Percentiles rank a stretch among this genome's conserved stretches.
phyloP scores from a whole-genome alignment of 1,140 invertebrate species.

The Leptopilina clavipes region DNA sequence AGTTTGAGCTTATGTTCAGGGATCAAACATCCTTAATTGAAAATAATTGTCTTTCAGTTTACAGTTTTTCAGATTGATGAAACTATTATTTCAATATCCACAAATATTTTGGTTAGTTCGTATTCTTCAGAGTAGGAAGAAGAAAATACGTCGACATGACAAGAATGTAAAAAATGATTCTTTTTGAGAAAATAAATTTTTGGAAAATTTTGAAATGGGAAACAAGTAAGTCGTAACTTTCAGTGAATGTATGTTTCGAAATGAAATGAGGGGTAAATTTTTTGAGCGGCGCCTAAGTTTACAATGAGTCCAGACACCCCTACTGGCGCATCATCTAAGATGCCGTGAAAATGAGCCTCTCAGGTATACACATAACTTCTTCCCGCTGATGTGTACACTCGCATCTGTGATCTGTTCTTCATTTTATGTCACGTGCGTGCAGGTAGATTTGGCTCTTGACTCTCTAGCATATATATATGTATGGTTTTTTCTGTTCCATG shows the following conservation, averaged over 20 bases:
- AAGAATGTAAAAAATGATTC: not conserved
- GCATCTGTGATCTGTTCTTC: slow-evolving; percentile 9
- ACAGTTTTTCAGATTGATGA: no score
- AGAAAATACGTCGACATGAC: no score
- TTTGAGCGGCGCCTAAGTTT: slow-evolving; percentile 60
- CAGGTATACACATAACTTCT: slow-evolving; percentile 60
- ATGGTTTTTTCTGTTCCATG: slow-evolving; percentile 15
- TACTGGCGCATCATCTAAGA: slow-evolving; percentile 44
- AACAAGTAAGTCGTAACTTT: slow-evolving; percentile 41
- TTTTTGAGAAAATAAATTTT: not conserved
- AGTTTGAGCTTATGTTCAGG: no score
- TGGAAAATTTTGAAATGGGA: slow-evolving; percentile 33
- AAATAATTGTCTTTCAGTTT: no score
- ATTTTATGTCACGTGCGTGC: slow-evolving; percentile 22
- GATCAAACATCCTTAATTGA: no score
- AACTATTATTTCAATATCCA: no score
- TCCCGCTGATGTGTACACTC: slow-evolving; percentile 35
- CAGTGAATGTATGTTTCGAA: slow-evolving; percentile 8
- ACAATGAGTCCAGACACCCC: slow-evolving; percentile 61
- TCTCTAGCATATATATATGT: not conserved
- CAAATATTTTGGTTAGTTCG: no score
- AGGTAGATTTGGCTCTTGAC: slow-evolving; percentile 1
- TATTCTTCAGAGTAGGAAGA: no score
- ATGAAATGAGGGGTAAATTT: slow-evolving; percentile 41
- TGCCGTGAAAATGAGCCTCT: slow-evolving; percentile 51